Evolutionary conservation across 2,888 invertebrate species (phyloP).

Genomic region (Conus canariensis): DNA sequence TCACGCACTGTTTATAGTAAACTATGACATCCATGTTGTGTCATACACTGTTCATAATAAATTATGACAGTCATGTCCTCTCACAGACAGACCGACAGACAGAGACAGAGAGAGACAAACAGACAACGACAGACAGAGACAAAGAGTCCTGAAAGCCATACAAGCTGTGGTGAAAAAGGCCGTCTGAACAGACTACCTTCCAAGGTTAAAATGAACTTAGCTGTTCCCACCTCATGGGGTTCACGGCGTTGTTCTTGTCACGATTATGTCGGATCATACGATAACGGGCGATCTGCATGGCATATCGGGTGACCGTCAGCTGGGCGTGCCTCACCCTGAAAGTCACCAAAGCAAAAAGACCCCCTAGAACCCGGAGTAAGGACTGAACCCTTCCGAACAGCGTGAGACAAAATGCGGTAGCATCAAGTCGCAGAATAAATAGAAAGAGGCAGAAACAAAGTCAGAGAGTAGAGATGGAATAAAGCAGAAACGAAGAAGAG

Average conservation of each 20-base stretch:
- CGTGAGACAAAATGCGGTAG: too few species aligned
- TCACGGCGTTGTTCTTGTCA: constrained; percentile 58
- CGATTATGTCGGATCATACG: constrained; percentile 62
- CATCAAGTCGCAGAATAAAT: too few species aligned
- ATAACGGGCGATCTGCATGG: constrained; percentile 60
- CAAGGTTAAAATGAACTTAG: too few species aligned
- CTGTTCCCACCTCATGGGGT: constrained; percentile 55
- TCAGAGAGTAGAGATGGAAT: background rate
- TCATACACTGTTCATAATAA: too few species aligned
- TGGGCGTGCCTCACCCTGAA: constrained; percentile 52
- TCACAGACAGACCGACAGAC: background rate
- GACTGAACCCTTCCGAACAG: too few species aligned
- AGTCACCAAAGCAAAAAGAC: background rate
- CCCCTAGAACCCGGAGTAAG: too few species aligned
- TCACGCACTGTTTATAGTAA: too few species aligned
- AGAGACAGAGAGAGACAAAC: background rate
- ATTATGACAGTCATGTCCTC: too few species aligned
- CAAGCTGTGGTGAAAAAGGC: too few species aligned
- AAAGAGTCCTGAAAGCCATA: background rate
- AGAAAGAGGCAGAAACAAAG: background rate
- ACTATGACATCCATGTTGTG: too few species aligned
- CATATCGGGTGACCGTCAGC: constrained; percentile 57
- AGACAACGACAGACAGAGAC: background rate
- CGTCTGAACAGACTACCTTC: too few species aligned
- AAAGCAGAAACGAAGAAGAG: background rate